These are phyloP conservation scores for Varecia variegata DNA, from an alignment of 2,797 vertebrate genomes.

Conservation along the genomic window DNA sequence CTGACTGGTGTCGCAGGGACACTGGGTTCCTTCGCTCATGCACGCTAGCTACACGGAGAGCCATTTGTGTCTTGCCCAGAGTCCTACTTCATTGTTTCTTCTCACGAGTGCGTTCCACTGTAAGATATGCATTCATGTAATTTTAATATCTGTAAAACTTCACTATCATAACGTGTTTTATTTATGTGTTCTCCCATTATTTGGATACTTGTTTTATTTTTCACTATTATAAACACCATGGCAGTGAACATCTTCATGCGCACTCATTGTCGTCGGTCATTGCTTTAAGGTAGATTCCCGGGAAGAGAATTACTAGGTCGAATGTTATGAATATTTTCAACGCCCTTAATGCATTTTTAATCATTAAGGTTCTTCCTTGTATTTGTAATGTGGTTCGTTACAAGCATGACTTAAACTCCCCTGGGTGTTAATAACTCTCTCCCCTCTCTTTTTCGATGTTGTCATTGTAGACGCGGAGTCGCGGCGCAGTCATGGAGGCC, in stretches of 20 bases:
- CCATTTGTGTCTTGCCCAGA: accelerated
- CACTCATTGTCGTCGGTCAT: neutral
- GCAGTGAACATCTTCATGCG: neutral
- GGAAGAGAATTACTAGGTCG: neutral
- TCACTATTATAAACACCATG: neutral
- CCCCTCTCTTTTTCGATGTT: constrained; percentile 15
- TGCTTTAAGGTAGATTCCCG: neutral
- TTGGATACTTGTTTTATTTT: neutral
- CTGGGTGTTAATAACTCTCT: neutral
- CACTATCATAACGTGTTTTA: neutral
- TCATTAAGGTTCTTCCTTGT: neutral
- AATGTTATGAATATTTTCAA: constrained; percentile 20
- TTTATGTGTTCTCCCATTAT: neutral
- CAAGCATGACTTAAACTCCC: neutral
- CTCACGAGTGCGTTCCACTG: neutral
- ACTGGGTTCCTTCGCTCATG: too few species aligned
- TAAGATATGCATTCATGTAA: neutral
- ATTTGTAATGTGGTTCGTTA: neutral
- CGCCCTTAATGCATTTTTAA: neutral
- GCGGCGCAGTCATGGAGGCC: constrained; percentile 87
- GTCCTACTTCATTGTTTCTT: neutral
- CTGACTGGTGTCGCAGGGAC: too few species aligned
- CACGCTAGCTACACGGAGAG: too few species aligned
- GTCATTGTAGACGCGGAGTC: constrained; percentile 52
- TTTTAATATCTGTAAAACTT: neutral